phyloP scores from a whole-genome alignment of 2,113 vertebrate genomes.

The Muntiacus reevesi region DNA sequence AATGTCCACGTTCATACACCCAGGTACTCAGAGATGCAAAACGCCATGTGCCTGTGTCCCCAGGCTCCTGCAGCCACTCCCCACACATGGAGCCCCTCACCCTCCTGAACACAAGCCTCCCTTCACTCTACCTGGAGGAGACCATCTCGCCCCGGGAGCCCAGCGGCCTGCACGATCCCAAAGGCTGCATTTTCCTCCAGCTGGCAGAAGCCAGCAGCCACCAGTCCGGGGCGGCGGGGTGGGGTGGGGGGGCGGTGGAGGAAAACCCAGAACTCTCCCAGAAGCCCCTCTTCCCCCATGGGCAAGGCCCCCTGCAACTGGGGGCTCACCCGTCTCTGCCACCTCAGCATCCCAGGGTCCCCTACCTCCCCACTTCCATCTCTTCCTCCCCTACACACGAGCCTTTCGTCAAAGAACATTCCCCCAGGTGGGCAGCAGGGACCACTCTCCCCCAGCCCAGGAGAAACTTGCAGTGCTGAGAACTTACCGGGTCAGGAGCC shows the following conservation, averaged over 20 bases:
- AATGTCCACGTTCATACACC: too few relatives aligned
- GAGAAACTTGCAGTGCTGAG: not conserved
- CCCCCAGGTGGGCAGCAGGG: not conserved
- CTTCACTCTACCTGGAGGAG: not conserved
- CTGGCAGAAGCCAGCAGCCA: not conserved
- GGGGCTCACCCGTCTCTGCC: not conserved
- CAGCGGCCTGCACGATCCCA: fast-evolving
- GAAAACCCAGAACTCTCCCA: not conserved
- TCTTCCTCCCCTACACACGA: not conserved
- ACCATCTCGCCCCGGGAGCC: not conserved
- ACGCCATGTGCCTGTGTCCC: not conserved
- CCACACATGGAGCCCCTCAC: fast-evolving
- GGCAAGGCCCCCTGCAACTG: not conserved
- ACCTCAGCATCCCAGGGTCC: not conserved
- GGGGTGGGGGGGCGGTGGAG: fast-evolving
- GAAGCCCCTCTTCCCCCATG: not conserved
- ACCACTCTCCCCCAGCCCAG: not conserved
- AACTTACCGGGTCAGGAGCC: not conserved
- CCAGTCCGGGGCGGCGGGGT: not conserved
- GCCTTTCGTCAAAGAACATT: not conserved
- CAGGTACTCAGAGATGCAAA: not conserved
- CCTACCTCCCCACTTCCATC: not conserved
- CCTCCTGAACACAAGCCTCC: not conserved
- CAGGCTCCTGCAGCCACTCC: not conserved
- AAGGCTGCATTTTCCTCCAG: not conserved